These are phyloP conservation scores for Melolontha melolontha DNA, from an alignment of 2,888 invertebrate genomes.

Conservation along the genomic window DNA sequence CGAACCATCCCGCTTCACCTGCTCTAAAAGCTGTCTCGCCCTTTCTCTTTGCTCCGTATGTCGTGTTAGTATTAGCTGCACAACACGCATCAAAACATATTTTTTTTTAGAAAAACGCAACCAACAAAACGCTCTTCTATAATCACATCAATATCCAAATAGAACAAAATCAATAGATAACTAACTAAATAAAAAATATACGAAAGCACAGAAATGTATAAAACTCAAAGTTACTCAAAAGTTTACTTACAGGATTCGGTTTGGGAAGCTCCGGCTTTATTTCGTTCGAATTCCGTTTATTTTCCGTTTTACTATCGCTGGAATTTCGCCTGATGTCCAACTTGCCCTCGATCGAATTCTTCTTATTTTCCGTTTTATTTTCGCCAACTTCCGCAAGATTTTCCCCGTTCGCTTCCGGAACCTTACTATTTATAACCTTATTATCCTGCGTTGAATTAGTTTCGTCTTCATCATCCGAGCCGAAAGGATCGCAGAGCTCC, in stretches of 20 bases:
- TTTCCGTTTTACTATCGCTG: slow-evolving; percentile 26
- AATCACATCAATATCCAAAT: not conserved
- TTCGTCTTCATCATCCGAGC: slow-evolving; percentile 85
- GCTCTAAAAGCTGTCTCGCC: slow-evolving; percentile 85
- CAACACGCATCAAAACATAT: slow-evolving; percentile 62
- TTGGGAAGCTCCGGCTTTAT: slow-evolving; percentile 59
- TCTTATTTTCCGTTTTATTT: slow-evolving; percentile 31
- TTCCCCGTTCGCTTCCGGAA: slow-evolving; percentile 54
- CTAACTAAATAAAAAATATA: no score
- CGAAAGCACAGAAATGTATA: no score
- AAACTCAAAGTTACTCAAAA: not conserved
- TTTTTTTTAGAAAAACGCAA: slow-evolving; percentile 49
- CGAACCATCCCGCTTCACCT: slow-evolving; percentile 74
- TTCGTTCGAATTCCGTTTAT: slow-evolving; percentile 44
- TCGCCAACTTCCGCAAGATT: slow-evolving; percentile 16
- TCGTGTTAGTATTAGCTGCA: slow-evolving; percentile 80
- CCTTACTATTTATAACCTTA: slow-evolving; percentile 49
- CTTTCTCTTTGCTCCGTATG: slow-evolving; percentile 88
- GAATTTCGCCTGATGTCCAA: slow-evolving; percentile 51
- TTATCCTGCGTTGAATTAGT: slow-evolving; percentile 45
- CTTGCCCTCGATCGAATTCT: slow-evolving; percentile 45
- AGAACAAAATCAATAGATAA: slow-evolving; percentile 9
- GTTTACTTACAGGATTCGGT: slow-evolving; percentile 60
- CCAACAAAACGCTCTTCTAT: slow-evolving; percentile 17
- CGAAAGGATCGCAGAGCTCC: slow-evolving; percentile 89